Conservation (phyloP, 2,113 vertebrate genomes). For the Pampusana beccarii region DNA sequence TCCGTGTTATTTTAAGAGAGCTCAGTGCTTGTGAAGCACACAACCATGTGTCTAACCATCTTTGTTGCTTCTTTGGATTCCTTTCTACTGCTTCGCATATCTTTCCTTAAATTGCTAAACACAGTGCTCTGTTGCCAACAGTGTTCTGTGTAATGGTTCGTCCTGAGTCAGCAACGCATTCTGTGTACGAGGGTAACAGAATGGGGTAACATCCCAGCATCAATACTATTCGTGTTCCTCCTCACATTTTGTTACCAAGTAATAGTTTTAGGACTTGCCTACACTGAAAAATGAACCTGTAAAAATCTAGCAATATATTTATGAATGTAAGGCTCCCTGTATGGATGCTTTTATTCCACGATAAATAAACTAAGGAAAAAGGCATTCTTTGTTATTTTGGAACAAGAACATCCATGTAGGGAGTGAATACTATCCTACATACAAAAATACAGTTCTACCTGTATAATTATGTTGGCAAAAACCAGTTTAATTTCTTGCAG, state of each 20-base stretch:
- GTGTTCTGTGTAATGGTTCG: neutral
- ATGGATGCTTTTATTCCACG: neutral
- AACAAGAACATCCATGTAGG: neutral
- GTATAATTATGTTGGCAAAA: neutral
- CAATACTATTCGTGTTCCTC: neutral
- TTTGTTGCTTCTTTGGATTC: conserved; percentile 5
- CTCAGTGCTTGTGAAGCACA: neutral
- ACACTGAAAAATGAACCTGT: neutral
- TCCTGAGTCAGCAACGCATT: neutral
- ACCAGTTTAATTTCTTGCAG: neutral
- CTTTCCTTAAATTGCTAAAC: neutral
- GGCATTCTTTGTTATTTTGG: neutral
- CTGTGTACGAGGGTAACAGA: neutral
- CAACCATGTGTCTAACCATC: conserved; percentile 16
- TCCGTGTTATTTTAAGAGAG: conserved; percentile 6
- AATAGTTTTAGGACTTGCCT: neutral
- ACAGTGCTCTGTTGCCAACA: neutral
- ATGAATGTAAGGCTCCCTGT: neutral
- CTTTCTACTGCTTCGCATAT: neutral
- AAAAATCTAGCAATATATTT: neutral
- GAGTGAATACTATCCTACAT: accelerated
- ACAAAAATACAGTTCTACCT: neutral
- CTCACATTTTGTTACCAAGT: neutral
- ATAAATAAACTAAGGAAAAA: neutral
- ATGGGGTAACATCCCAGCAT: neutral